Evolutionary conservation across 2,797 vertebrate genomes (phyloP).

Genomic region (Ptychadena robeensis): DNA sequence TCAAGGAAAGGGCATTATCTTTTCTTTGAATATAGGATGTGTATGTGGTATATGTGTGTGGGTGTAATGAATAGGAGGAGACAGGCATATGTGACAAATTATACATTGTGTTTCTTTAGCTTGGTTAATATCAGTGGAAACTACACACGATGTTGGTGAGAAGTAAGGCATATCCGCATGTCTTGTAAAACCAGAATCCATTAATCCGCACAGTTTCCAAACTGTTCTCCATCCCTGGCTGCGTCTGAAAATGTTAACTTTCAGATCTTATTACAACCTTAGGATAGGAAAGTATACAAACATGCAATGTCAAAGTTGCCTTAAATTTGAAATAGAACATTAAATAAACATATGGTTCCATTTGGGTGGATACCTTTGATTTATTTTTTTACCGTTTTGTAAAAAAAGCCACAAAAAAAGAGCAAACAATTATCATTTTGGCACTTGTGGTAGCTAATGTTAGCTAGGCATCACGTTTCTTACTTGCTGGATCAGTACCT

Average conservation of each 20-base stretch:
- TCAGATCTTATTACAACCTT: conserved; percentile 58
- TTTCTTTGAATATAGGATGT: conserved; percentile 31
- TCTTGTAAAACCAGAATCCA: conserved; percentile 50
- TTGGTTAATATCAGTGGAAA: conserved; percentile 44
- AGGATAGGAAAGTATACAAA: conserved; percentile 44
- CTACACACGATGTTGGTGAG: conserved; percentile 36
- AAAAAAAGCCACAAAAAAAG: neutral
- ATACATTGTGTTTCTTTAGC: conserved; percentile 48
- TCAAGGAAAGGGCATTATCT: conserved; percentile 32
- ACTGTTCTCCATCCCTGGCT: conserved; percentile 35
- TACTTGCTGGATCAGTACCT: conserved; percentile 12
- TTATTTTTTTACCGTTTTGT: neutral
- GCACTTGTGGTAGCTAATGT: conserved; percentile 29
- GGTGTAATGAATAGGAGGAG: conserved; percentile 52
- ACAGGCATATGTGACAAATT: conserved; percentile 55
- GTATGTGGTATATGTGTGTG: conserved; percentile 40
- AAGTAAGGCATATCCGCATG: conserved; percentile 42
- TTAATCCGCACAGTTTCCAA: conserved; percentile 37
- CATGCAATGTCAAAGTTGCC: conserved; percentile 50
- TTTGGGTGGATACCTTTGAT: conserved; percentile 42
- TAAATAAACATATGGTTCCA: conserved; percentile 60
- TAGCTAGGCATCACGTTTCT: conserved; percentile 11
- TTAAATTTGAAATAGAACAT: conserved; percentile 42
- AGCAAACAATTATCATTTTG: conserved; percentile 35
- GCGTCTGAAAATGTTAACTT: conserved; percentile 52